These are phyloP conservation scores for Odontamblyopus lacepedii DNA, from an alignment of 2,797 vertebrate species.

Conservation along the genomic window DNA sequence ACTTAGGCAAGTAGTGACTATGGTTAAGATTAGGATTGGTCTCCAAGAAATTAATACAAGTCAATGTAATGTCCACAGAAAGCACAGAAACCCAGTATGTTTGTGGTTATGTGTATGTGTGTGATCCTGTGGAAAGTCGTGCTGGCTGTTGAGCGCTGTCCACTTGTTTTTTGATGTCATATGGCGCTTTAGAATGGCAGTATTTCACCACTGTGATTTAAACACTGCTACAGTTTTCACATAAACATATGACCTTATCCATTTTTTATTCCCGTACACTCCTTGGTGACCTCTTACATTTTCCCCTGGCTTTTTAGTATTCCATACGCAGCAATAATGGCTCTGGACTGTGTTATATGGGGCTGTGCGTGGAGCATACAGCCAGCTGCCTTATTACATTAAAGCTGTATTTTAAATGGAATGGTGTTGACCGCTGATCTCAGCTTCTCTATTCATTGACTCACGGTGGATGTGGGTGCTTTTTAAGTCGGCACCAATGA, in stretches of 20 bases:
- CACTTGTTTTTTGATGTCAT: conserved; percentile 34
- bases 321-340: conserved; percentile 29
- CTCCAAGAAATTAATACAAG: too few relatives aligned
- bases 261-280: conserved; percentile 25
- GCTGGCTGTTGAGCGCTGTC: conserved; percentile 21
- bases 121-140: conserved; percentile 35
- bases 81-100: not conserved
- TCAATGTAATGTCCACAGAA: too few relatives aligned
- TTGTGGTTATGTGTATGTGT: conserved; percentile 27
- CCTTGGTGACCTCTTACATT: conserved; percentile 45
- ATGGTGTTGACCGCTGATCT: conserved; percentile 30
- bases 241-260: conserved; percentile 47
- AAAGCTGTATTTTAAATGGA: conserved; percentile 29
- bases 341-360: conserved; percentile 52
- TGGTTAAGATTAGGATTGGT: too few relatives aligned
- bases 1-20: too few relatives aligned
- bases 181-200: conserved; percentile 42
- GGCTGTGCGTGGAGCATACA: conserved; percentile 26
- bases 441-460: conserved; percentile 37
- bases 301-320: conserved; percentile 25
- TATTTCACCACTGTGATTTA: conserved; percentile 45
- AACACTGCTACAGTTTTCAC: conserved; percentile 37
- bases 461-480: conserved; percentile 40
- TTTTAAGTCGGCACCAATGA: conserved; percentile 61
- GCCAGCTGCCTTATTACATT: conserved; percentile 33